Evolutionary conservation across 2,888 invertebrate genomes (phyloP), one percentile per base, ranked within the genome.

Genomic region (Agrilus mali): DNA sequence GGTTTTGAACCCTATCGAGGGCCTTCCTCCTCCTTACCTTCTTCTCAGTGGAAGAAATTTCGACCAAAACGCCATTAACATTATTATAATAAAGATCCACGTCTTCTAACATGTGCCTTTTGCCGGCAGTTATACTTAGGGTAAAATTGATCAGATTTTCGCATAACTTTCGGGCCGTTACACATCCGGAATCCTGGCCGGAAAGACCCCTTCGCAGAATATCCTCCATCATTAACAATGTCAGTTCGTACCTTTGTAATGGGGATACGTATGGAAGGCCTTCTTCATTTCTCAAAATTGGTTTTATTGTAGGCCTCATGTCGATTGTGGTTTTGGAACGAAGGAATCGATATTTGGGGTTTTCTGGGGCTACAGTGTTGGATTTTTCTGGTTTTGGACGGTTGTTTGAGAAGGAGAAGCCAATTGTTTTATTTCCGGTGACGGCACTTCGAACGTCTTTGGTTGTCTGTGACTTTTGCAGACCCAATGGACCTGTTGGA

Each of bases 51-150:
- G 72, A 68, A 41, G 75, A 74, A 38, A 79, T 61, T 53, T 78
- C 77, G 12, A 76, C 69, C 54, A 76, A 67, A 4, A 70, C 64
- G 1, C 72, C 72, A 46, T 73, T 72, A 22, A 71, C 63, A 45
- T 75, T 66, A 51, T 75, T 73, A 49, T 74, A 78, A 63, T 86
- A 87, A 33, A 86, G 69, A 55, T 86, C 86, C 6, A 76, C 75
- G 60, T 90, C 87, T 65, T 90, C 90, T 17, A 90, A 68, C 3
- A 86, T 83, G 54, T 81, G 78, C 48, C 90, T 71, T 60, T 89
- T 88, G 1, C 86, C 84, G 17, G 85, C 80, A 33, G 88, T 88
- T 42, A 90, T 77, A 64, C 73, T 77, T 50, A 81, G 76, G 3
- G 86, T 84, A 65, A 88, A 92, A 60, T 85, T 82, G 41, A 86